Conservation (phyloP, 1,140 invertebrate genomes). For the Helicorthomorpha holstii region DNA sequence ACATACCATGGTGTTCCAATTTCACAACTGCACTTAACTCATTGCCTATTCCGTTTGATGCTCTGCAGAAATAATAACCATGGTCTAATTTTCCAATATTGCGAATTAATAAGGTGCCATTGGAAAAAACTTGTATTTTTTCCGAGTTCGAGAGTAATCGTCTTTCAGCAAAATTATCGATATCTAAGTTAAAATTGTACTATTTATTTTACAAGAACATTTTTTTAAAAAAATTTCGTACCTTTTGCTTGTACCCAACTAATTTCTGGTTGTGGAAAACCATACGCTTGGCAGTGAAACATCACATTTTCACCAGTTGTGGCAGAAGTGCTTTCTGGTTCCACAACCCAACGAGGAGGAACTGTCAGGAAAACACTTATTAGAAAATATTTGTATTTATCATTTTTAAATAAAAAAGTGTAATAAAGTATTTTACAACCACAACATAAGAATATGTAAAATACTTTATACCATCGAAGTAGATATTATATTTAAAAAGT, state of each 20-base stretch:
- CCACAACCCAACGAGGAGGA: conserved; percentile 4
- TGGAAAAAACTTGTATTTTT: conserved; percentile 72
- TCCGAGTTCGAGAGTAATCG: conserved; percentile 27
- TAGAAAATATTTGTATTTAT: neutral
- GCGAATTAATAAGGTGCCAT: conserved; percentile 70
- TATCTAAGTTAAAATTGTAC: neutral
- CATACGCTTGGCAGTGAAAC: conserved; percentile 88
- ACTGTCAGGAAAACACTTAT: conserved; percentile 2
- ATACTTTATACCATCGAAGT: neutral
- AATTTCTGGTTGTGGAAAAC: conserved; percentile 80
- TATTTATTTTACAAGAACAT: no score
- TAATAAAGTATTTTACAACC: neutral
- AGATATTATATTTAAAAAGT: neutral
- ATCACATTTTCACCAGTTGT: conserved; percentile 68
- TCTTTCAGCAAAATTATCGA: conserved; percentile 19
- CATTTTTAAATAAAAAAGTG: neutral
- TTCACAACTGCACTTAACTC: conserved; percentile 70
- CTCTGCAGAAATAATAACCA: conserved; percentile 59
- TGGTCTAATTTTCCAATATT: conserved; percentile 83
- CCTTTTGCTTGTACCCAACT: conserved; percentile 90
- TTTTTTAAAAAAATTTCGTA: conserved; percentile 19
- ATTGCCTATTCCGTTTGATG: conserved; percentile 43
- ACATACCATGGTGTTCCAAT: conserved; percentile 72
- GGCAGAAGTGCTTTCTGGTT: neutral
- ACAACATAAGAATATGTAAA: neutral